A percentile compares a stretch with the other conserved stretches of the same genome.
Evolutionary conservation across 1,140 invertebrate genomes (phyloP).

Genomic region (Brachystomella parvula): DNA sequence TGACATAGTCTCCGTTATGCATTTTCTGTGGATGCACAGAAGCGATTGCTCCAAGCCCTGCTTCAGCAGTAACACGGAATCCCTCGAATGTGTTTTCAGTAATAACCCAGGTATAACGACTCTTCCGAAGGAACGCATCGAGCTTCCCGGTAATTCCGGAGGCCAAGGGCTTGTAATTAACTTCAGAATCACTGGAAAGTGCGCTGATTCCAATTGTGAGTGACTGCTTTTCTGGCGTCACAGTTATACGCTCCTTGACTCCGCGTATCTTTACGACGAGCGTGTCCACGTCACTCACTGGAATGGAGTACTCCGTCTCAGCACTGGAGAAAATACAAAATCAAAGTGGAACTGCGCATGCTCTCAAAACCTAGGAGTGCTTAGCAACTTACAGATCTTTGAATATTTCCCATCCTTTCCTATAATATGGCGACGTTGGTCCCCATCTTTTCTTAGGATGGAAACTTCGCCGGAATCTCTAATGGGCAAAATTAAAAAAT

Average conservation of each 20-base stretch:
- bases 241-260: background rate
- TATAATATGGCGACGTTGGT: background rate
- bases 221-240: background rate
- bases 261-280: background rate
- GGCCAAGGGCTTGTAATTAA: background rate
- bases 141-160: background rate
- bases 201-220: background rate
- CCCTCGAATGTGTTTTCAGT: background rate
- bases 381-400: too few species aligned
- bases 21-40: background rate
- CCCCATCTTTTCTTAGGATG: background rate
- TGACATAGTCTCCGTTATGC: background rate
- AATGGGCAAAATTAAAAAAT: too few species aligned
- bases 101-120: background rate
- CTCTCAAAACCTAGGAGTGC: too few species aligned
- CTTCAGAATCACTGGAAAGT: background rate
- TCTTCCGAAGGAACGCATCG: background rate
- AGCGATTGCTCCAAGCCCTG: background rate
- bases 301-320: background rate
- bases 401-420: conserved; percentile 3
- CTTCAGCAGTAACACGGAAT: background rate
- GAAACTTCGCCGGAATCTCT: background rate
- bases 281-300: background rate
- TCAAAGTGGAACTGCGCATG: too few species aligned
- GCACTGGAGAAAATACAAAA: too few species aligned